Conservation (phyloP, 2,797 vertebrate genomes). For the Anas bernieri region DNA sequence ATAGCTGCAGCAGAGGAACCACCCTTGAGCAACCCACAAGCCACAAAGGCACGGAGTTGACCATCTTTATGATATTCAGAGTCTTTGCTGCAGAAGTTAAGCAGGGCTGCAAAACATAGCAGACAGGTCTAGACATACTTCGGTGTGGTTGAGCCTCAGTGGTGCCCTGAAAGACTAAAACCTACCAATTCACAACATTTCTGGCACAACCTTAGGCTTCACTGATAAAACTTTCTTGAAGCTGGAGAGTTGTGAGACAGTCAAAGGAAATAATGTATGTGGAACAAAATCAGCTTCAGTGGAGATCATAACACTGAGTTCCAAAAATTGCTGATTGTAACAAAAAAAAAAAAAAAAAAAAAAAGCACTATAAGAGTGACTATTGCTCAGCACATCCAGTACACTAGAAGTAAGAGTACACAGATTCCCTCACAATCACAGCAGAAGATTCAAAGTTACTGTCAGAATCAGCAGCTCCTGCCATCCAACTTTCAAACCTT, state of each 20-base stretch:
- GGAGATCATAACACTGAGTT: neutral
- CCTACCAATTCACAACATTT: neutral
- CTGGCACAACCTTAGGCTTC: neutral
- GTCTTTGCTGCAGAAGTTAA: neutral
- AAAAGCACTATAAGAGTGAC: neutral
- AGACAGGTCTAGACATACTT: neutral
- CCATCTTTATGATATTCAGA: neutral
- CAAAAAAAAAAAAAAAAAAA: neutral
- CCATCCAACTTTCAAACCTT: neutral
- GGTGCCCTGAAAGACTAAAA: neutral
- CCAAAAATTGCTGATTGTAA: neutral
- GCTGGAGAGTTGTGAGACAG: neutral
- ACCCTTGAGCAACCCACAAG: conserved; percentile 21
- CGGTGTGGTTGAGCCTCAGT: neutral
- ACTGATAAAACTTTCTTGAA: neutral
- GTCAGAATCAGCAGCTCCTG: neutral
- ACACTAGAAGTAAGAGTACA: neutral
- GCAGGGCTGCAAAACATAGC: neutral
- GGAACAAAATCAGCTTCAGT: neutral
- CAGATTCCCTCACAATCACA: neutral
- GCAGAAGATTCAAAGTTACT: neutral
- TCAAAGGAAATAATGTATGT: neutral
- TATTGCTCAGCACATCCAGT: neutral
- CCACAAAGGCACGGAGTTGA: neutral
- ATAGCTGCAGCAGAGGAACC: conserved; percentile 41